Evolutionary conservation across 2,797 vertebrate species (phyloP).

Genomic region (Cyprinodon diabolis): DNA sequence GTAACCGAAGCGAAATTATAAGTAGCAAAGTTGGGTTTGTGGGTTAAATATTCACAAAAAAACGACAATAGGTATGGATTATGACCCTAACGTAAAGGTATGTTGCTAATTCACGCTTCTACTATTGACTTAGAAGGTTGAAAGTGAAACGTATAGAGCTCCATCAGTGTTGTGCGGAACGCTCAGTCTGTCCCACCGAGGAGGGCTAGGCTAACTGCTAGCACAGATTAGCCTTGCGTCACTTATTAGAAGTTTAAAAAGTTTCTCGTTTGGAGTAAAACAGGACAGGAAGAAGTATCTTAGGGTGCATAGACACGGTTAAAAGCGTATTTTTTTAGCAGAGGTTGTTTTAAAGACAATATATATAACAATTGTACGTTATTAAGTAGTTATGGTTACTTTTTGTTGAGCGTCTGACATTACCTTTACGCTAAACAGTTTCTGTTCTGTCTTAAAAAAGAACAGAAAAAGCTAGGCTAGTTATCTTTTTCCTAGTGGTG

Average conservation of each 20-base stretch:
- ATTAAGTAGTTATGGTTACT: not conserved
- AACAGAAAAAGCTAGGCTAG: slow-evolving; percentile 47
- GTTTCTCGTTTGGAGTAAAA: slow-evolving; percentile 71
- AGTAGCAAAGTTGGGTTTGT: slow-evolving; percentile 35
- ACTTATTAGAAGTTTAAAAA: slow-evolving; percentile 74
- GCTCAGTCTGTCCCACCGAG: slow-evolving; percentile 29
- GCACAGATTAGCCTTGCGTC: slow-evolving; percentile 44
- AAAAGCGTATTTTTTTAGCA: not conserved
- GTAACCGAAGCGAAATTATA: slow-evolving; percentile 39
- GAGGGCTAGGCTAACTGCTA: slow-evolving; percentile 63
- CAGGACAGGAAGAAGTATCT: slow-evolving; percentile 27
- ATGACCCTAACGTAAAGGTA: slow-evolving; percentile 57
- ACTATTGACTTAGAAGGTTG: not conserved
- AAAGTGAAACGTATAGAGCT: slow-evolving; percentile 35
- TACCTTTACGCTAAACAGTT: slow-evolving; percentile 24
- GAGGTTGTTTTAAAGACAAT: not conserved
- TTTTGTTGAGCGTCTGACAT: not conserved
- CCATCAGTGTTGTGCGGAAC: slow-evolving; percentile 48
- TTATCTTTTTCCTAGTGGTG: slow-evolving; percentile 42
- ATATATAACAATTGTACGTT: not conserved
- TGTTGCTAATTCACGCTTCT: slow-evolving; percentile 17
- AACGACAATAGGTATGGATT: not conserved
- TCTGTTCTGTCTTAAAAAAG: not conserved
- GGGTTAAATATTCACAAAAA: not conserved
- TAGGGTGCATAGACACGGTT: not conserved